Conservation (phyloP, 2,113 vertebrate species). For the Nyctereutes procyonoides region DNA sequence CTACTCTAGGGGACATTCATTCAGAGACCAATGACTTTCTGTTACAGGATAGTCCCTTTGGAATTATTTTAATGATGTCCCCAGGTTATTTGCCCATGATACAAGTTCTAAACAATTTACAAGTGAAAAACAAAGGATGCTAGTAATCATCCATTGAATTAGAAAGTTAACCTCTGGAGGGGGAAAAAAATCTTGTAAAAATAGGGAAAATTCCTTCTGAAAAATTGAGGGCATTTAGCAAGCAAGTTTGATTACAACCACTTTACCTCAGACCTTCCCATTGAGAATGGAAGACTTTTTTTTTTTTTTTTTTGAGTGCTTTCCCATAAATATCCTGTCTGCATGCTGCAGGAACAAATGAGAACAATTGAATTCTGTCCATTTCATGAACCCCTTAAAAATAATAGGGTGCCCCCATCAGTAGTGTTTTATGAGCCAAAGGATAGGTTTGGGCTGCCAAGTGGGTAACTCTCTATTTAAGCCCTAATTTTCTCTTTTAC, state of each 20-base stretch:
- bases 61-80: constrained; percentile 28
- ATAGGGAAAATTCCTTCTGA: not conserved
- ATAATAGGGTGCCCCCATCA: constrained; percentile 14
- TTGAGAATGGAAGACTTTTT: not conserved
- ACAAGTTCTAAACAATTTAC: not conserved
- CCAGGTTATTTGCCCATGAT: not conserved
- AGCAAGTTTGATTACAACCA: constrained; percentile 40
- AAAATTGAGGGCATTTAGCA: constrained; percentile 53
- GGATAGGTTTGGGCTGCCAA: constrained; percentile 37
- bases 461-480: constrained; percentile 69
- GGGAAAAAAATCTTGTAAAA: not conserved
- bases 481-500: constrained; percentile 67
- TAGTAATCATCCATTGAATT: constrained; percentile 21
- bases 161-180: not conserved
- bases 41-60: not conserved
- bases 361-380: constrained; percentile 37
- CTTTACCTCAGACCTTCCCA: constrained; percentile 19
- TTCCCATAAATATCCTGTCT: constrained; percentile 54
- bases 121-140: not conserved
- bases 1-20: not conserved
- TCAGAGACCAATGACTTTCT: not conserved
- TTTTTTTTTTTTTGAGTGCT: constrained; percentile 5
- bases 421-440: constrained; percentile 52
- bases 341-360: constrained; percentile 20
- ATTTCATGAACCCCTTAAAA: constrained; percentile 60